phyloP scores from a whole-genome alignment of 1,140 invertebrate genomes.

The Prorops nasuta region DNA sequence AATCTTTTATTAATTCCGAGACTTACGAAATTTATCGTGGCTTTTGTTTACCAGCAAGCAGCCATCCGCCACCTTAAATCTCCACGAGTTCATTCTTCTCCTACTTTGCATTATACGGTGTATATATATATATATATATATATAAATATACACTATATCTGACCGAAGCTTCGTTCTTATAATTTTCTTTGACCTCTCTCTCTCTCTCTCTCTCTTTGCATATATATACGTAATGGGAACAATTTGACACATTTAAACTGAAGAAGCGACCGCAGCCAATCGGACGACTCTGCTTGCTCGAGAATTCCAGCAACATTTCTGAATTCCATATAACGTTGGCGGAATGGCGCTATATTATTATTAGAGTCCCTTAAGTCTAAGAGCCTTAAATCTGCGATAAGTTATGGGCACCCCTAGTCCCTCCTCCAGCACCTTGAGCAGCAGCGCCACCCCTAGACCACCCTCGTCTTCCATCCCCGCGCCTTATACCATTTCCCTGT shows the following conservation, averaged over 20 bases:
- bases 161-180: constrained; percentile 29
- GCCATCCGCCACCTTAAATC: constrained; percentile 44
- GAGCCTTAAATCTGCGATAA: constrained; percentile 61
- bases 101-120: too few relatives aligned
- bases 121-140: too few relatives aligned
- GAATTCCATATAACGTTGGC: constrained; percentile 45
- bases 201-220: too few relatives aligned
- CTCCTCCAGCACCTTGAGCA: constrained; percentile 23
- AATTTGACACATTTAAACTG: too few relatives aligned
- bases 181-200: constrained; percentile 34
- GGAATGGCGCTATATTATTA: constrained; percentile 57
- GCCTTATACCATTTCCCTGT: constrained; percentile 55
- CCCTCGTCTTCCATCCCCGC: constrained; percentile 24
- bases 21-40: constrained; percentile 57
- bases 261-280: too few relatives aligned
- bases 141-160: too few relatives aligned
- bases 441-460: neutral
- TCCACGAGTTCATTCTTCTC: constrained; percentile 26
- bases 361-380: constrained; percentile 60
- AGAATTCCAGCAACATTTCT: constrained; percentile 26
- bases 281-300: too few relatives aligned
- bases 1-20: constrained; percentile 60
- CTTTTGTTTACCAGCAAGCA: constrained; percentile 52
- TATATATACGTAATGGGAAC: too few relatives aligned
- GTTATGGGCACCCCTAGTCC: constrained; percentile 53